Conservation (phyloP, 2,797 vertebrate genomes). For the Okamejei kenojei region DNA sequence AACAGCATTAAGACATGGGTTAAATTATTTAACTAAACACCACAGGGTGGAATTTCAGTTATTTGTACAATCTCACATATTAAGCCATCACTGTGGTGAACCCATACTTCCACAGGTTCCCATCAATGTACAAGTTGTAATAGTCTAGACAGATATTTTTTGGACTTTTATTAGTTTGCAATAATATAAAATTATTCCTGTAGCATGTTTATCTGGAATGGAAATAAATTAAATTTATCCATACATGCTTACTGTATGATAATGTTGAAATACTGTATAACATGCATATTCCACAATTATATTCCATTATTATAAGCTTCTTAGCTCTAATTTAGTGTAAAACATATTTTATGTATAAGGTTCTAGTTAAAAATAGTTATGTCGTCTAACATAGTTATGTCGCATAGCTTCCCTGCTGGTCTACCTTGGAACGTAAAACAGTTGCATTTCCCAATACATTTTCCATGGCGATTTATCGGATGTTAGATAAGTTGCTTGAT, state of each 20-base stretch:
- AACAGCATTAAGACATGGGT: neutral
- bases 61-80: neutral
- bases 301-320: constrained; percentile 17
- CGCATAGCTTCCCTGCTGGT: neutral
- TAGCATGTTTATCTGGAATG: constrained; percentile 25
- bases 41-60: neutral
- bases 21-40: neutral
- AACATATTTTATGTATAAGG: neutral
- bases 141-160: neutral
- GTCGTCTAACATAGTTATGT: neutral
- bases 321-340: constrained; percentile 21
- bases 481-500: neutral
- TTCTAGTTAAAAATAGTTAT: constrained; percentile 15
- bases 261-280: constrained; percentile 16
- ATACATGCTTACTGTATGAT: constrained; percentile 18
- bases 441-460: neutral
- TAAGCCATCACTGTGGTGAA: neutral
- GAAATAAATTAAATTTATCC: constrained; percentile 35
- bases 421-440: neutral
- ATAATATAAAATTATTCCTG: neutral
- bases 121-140: neutral
- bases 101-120: neutral
- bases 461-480: neutral
- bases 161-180: constrained; percentile 5
- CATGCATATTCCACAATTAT: constrained; percentile 3